Evolutionary conservation across 1,140 invertebrate species (phyloP), one percentile per base, ranked within the genome.

Genomic region (Proales similis): DNA sequence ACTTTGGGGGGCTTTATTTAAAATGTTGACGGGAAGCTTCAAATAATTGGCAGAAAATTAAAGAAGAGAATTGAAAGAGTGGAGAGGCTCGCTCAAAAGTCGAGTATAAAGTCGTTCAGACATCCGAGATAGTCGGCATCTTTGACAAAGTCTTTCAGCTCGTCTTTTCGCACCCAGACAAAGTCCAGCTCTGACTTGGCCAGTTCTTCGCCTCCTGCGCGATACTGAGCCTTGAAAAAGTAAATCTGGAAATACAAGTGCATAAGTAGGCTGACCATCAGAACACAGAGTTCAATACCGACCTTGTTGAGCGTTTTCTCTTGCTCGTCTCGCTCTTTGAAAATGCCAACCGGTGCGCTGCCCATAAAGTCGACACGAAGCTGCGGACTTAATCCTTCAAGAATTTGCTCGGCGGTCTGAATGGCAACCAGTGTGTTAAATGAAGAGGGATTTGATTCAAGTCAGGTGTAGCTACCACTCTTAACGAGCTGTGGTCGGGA

Each of bases 101-200:
- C 51, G 39, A 57, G 45, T 42, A 57, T 57, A 57, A 57, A 57
- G 45, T 57, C 45, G 30, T 57, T 57, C 32, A 57, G 45, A 42
- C 51, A 57, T 24, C 27, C 38, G 24, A 57, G 45, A 42, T 57
- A 57, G 24, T 57, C 51, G 29, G 39, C 45, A 26, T 39, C 45
- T 57, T 57, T 57, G 45, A 57, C 45, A 27, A 57, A 57, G 45
- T 57, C 51, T 24, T 57, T 57, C 17, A 57, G 29, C 30, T 57
- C 51, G 45, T 57, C 51, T 57, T 57, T 57, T 0, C 51, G 17
- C 45, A 57, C 45, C 51, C 51, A 57, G 17, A 57, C 36, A 57
- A 57, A 57, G 22, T 57, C 51, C 9, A 57, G 20, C 9, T 36
- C 14, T 1, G 51, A 57, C 2, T 36, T 42, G 17, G 51, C 51